Evolutionary conservation across 1,140 invertebrate species (phyloP).

Genomic region (Sitobion miscanthi): DNA sequence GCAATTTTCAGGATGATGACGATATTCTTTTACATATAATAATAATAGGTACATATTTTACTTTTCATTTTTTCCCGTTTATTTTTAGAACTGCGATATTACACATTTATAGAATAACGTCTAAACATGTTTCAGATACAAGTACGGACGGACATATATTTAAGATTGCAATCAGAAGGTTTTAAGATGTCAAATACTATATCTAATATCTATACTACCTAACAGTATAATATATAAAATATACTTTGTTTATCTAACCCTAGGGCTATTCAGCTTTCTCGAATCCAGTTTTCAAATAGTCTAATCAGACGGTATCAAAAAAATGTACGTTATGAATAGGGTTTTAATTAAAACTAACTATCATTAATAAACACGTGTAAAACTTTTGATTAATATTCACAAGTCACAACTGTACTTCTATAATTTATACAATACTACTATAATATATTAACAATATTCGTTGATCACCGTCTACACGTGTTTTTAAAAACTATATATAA

Average conservation of each 20-base stretch:
- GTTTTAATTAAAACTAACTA: constrained; percentile 20
- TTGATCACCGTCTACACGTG: not conserved
- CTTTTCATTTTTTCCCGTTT: not conserved
- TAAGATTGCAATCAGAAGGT: constrained; percentile 14
- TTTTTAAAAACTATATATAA: not conserved
- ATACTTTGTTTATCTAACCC: constrained; percentile 19
- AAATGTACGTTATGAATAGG: not conserved
- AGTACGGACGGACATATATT: not conserved
- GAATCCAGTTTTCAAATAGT: not conserved
- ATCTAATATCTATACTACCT: not conserved
- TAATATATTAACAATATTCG: not conserved
- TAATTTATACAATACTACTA: not conserved
- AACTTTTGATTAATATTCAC: not conserved
- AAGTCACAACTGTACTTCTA: not conserved
- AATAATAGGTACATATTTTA: not conserved
- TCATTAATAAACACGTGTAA: not conserved
- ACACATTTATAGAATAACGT: not conserved
- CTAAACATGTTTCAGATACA: constrained; percentile 10
- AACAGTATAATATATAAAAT: not conserved
- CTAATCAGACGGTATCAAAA: too few relatives aligned
- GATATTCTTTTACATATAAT: not conserved
- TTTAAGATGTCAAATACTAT: constrained; percentile 12
- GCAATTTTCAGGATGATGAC: constrained; percentile 34
- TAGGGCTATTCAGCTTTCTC: constrained; percentile 19
- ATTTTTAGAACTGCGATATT: constrained; percentile 12